These are phyloP conservation scores for Oryzias curvinotus DNA, from an alignment of 2,113 vertebrate genomes.

Conservation along the genomic window DNA sequence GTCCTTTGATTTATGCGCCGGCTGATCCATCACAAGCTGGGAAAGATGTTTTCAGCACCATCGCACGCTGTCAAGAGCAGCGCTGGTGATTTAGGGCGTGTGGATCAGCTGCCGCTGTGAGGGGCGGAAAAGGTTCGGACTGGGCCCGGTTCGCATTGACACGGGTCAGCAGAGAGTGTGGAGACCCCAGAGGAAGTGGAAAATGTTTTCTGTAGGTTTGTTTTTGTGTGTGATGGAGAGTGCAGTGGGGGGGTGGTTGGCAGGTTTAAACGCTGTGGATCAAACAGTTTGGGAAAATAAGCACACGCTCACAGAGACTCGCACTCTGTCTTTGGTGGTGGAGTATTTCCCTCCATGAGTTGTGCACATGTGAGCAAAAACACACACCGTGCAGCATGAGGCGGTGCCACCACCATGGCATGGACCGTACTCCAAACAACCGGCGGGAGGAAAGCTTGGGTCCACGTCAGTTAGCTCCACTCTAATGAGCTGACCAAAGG, in stretches of 20 bases:
- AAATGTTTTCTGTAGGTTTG: conserved; percentile 50
- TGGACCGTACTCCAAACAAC: conserved; percentile 60
- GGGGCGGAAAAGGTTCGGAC: conserved; percentile 41
- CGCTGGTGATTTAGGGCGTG: conserved; percentile 55
- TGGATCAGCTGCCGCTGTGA: conserved; percentile 36
- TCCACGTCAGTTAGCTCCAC: conserved; percentile 35
- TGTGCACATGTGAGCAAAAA: conserved; percentile 21
- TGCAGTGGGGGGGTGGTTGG: conserved; percentile 23
- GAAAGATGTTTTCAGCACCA: conserved; percentile 69
- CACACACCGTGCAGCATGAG: conserved; percentile 27
- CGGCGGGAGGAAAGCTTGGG: conserved; percentile 56
- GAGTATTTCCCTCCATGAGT: conserved; percentile 49
- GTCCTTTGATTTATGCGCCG: conserved; percentile 39
- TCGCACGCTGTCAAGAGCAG: conserved; percentile 56
- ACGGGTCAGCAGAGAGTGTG: conserved; percentile 51
- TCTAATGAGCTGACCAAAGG: conserved; percentile 62
- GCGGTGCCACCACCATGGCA: conserved; percentile 48
- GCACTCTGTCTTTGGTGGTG: conserved; percentile 48
- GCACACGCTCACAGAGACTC: conserved; percentile 42
- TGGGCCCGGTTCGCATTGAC: conserved; percentile 18
- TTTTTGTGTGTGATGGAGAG: conserved; percentile 44
- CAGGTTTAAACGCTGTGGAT: conserved; percentile 46
- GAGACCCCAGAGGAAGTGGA: conserved; percentile 45
- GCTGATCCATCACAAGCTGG: conserved; percentile 59
- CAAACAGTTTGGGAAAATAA: conserved; percentile 65